A percentile compares a stretch with the other conserved stretches of the same genome.
Evolutionary conservation across 2,888 invertebrate genomes (phyloP).

Genomic region (Cosmopolites sordidus): DNA sequence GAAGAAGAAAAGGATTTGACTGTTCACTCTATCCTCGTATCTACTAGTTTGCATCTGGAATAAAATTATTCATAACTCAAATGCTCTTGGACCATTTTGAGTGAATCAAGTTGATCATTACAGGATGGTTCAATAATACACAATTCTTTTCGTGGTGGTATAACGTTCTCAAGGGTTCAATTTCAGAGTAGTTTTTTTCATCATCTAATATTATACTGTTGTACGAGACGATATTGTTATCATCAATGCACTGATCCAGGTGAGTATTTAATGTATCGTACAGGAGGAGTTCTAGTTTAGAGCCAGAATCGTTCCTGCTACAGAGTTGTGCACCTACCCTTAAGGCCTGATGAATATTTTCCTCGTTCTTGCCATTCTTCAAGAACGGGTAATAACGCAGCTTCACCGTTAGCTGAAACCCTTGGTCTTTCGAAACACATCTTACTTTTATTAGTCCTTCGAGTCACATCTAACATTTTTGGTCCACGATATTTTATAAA

Average conservation of each 20-base stretch:
- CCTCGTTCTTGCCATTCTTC: constrained; percentile 21
- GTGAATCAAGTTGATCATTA: constrained; percentile 28
- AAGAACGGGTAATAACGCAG: constrained; percentile 34
- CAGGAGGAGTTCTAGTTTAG: constrained; percentile 25
- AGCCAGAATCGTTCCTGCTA: constrained; percentile 2
- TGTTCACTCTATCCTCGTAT: too few species aligned
- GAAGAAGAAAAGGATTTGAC: too few species aligned
- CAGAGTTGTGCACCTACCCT: constrained; percentile 31
- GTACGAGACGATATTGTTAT: constrained; percentile 26
- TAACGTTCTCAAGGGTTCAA: constrained; percentile 24
- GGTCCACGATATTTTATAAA: too few species aligned
- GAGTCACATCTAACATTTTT: too few species aligned
- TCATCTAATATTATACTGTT: constrained; percentile 32
- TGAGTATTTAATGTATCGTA: constrained; percentile 27
- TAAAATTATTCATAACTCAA: too few species aligned
- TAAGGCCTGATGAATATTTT: constrained; percentile 30
- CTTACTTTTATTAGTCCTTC: too few species aligned
- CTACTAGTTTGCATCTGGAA: too few species aligned
- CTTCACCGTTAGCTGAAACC: constrained; percentile 28
- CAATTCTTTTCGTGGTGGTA: constrained; percentile 23
- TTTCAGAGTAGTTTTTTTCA: constrained; percentile 28
- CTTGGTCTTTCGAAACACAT: too few species aligned
- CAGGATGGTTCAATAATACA: constrained; percentile 30
- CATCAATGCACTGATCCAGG: constrained; percentile 32
- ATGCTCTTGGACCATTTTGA: constrained; percentile 30